Evolutionary conservation across 2,888 invertebrate genomes (phyloP), one percentile per base, ranked within the genome.

Genomic region (Lordiphosa fenestrarum): DNA sequence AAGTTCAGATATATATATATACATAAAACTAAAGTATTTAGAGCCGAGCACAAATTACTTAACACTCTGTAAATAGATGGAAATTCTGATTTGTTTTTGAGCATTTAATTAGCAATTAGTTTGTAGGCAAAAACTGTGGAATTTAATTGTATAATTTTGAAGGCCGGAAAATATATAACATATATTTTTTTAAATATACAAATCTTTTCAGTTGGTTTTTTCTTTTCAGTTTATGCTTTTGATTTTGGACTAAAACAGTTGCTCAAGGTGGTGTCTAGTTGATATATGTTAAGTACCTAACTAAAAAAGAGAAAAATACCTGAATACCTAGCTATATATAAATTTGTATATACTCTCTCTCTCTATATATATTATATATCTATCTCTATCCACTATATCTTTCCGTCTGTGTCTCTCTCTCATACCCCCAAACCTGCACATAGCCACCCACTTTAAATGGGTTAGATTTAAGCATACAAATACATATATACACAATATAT

Each of bases 211-310:
- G n/a, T 50, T 58, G 46, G 7, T n/a, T 23, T 46, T 46, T 38
- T 46, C 37, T 41, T 21, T 10, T 39, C 4, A 4, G 7, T 9
- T 19, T 4, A 5, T 10, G 7, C n/a, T 53, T 48, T 44, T 15
- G 4, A 15, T 10, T 47, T 35, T 48, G 5, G 4, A n/a, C 33
- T 33, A 15, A 9, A 44, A 44, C 13, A 44, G 10, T 44, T 84
- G 77, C 77, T 77, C 77, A 77, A 76, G 35, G 35, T 53, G 66
- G 63, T 73, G 73, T 66, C 63, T 82, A 78, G 66, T 15, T 15
- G 15, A 15, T 15, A 15, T 15, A 61, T 72, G 44, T 71, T 82
- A 80, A 84, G 84, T 80, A 80, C 84, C 80, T 84, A 67, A 84
- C 53, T 55, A 60, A 50, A 49, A 39, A 25, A 50, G 53, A 73